Evolutionary conservation across 2,797 vertebrate species (phyloP).

Genomic region (Cyprinella venusta): DNA sequence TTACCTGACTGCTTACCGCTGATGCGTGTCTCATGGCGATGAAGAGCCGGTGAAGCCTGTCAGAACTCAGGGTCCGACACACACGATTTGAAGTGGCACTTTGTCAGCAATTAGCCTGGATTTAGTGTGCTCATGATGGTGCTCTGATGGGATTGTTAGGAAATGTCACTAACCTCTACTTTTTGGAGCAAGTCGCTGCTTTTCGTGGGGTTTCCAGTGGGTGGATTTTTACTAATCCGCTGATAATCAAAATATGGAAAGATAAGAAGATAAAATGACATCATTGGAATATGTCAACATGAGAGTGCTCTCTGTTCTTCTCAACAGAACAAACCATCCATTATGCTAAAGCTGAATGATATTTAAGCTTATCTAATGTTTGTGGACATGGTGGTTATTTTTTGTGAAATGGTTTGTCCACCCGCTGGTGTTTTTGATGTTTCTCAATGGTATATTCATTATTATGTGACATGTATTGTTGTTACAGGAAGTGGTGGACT

Average conservation of each 20-base stretch:
- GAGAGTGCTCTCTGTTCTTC: slow-evolving; percentile 56
- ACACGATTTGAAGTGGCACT: slow-evolving; percentile 42
- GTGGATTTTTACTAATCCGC: slow-evolving; percentile 28
- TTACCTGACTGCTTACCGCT: slow-evolving; percentile 53
- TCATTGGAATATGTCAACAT: slow-evolving; percentile 51
- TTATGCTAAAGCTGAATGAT: slow-evolving; percentile 54
- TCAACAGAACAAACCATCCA: slow-evolving; percentile 51
- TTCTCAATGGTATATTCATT: slow-evolving; percentile 2
- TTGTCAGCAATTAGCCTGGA: slow-evolving; percentile 55
- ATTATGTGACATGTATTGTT: neutral
- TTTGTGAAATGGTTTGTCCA: slow-evolving; percentile 25
- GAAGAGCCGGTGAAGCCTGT: slow-evolving; percentile 38
- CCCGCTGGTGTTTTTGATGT: slow-evolving; percentile 13
- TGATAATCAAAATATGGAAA: slow-evolving; percentile 28
- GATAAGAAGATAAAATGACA: slow-evolving; percentile 48
- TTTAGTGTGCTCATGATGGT: slow-evolving; percentile 39
- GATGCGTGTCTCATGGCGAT: slow-evolving; percentile 34
- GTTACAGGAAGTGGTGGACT: neutral
- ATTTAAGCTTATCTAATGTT: slow-evolving; percentile 48
- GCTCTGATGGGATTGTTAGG: slow-evolving; percentile 17
- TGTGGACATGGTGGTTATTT: slow-evolving; percentile 20
- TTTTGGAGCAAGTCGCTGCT: neutral
- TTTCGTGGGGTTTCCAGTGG: neutral
- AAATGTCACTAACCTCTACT: slow-evolving; percentile 15
- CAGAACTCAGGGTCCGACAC: slow-evolving; percentile 6